Evolutionary conservation across 2,113 vertebrate species (phyloP).

Genomic region (Symphodus melops): DNA sequence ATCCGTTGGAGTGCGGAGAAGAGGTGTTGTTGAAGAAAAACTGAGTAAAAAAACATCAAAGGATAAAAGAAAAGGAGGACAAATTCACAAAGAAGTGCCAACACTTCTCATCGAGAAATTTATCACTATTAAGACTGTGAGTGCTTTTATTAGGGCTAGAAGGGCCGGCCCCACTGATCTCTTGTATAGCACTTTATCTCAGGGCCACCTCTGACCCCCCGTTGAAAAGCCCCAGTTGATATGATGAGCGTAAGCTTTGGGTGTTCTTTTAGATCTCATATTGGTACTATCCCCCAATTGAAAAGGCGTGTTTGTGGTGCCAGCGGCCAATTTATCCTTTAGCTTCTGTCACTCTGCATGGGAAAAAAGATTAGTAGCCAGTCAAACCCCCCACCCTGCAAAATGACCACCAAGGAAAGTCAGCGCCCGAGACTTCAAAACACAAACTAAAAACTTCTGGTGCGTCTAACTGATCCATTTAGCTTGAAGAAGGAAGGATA

Average conservation of each 20-base stretch:
- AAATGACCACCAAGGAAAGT: slow-evolving; percentile 87
- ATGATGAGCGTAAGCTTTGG: slow-evolving; percentile 90
- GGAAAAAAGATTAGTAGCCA: slow-evolving; percentile 95
- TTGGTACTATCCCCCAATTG: slow-evolving; percentile 90
- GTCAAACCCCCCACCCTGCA: slow-evolving; percentile 73
- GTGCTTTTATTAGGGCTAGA: slow-evolving; percentile 72
- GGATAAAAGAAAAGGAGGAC: slow-evolving; percentile 76
- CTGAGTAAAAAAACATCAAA: slow-evolving; percentile 79
- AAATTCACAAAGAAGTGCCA: slow-evolving; percentile 79
- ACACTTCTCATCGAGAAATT: slow-evolving; percentile 72
- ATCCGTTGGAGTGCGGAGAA: slow-evolving; percentile 80
- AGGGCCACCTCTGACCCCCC: slow-evolving; percentile 94
- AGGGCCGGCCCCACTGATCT: slow-evolving; percentile 92
- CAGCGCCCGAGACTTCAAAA: slow-evolving; percentile 12
- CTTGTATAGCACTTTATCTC: slow-evolving; percentile 97
- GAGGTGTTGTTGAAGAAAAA: slow-evolving; percentile 73
- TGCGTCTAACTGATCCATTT: slow-evolving; percentile 32
- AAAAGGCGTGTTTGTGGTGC: slow-evolving; percentile 90
- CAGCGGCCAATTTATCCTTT: slow-evolving; percentile 91
- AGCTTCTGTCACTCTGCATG: slow-evolving; percentile 91
- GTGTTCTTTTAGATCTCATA: slow-evolving; percentile 93
- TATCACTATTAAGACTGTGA: slow-evolving; percentile 73
- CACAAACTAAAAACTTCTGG: slow-evolving; percentile 17
- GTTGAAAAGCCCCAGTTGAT: slow-evolving; percentile 91
- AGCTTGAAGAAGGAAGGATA: not conserved